A percentile compares a stretch with the other conserved stretches of the same genome.
These are phyloP conservation scores for Apeira syringaria DNA, from an alignment of 2,888 invertebrate species.

Conservation along the genomic window DNA sequence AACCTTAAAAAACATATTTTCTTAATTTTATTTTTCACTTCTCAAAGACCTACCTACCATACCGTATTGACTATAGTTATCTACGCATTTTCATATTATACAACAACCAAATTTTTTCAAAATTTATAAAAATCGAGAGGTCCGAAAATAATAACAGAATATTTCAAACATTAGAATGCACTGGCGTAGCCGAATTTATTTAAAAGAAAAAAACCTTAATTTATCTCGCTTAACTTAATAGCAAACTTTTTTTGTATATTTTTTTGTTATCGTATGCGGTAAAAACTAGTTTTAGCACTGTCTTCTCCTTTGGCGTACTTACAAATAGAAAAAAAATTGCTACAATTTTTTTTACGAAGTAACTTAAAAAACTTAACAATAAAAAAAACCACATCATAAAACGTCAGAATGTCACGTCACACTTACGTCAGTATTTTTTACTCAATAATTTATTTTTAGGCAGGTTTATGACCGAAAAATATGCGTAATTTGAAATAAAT, in stretches of 20 bases:
- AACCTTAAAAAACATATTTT: constrained; percentile 58
- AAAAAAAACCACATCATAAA: constrained; percentile 47
- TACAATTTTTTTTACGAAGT: constrained; percentile 52
- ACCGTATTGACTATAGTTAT: constrained; percentile 40
- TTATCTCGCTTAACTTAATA: constrained; percentile 53
- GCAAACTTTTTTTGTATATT: constrained; percentile 60
- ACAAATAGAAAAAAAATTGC: constrained; percentile 68
- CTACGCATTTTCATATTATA: constrained; percentile 56
- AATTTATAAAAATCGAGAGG: constrained; percentile 32
- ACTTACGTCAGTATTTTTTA: constrained; percentile 34
- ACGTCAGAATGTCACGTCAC: constrained; percentile 39
- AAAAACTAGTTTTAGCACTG: constrained; percentile 44
- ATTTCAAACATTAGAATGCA: constrained; percentile 21
- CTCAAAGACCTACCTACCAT: constrained; percentile 42
- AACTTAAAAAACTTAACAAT: constrained; percentile 75
- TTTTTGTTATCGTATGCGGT: constrained; percentile 34
- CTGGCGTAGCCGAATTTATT: constrained; percentile 27
- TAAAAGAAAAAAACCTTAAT: constrained; percentile 35
- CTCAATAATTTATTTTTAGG: constrained; percentile 1
- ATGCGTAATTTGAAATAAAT: not conserved
- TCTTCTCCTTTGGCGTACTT: constrained; percentile 77
- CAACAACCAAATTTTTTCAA: constrained; percentile 64
- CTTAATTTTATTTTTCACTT: constrained; percentile 47
- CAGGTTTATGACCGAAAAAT: not conserved
- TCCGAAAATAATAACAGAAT: constrained; percentile 35